Evolutionary conservation across 2,888 invertebrate species (phyloP), one percentile per base, ranked within the genome.

Genomic region (Ophioninae sp.): DNA sequence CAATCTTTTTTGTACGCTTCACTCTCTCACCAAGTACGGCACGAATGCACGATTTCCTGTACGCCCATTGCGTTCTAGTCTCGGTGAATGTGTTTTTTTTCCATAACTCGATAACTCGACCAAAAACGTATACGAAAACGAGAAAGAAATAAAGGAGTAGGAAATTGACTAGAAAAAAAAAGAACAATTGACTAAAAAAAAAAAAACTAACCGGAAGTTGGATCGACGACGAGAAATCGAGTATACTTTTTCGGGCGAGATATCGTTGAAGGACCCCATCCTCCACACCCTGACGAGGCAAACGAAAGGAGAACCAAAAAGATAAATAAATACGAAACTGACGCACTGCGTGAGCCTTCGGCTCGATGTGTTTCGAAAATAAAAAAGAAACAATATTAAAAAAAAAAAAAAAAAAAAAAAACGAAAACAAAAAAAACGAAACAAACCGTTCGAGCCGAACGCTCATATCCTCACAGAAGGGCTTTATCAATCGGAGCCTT

Each of bases 401-500:
- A 0, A 17, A 22, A 44, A 44, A 20, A 23, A 17, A 8, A 44
- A 41, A 44, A 8, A 37, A 13, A 58, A 37, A 17, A 2, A 37
- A 67, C 37, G 37, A 79, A 8, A 41, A 51, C 37, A 51, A 37
- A 64, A 23, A 39, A 64, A 72, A 13, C 37, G 22, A n/a, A 22
- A 44, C 13, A 30, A 59, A 71, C 51, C 39, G 67, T 23, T 59
- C 73, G 75, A 92, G 90, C 88, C 92, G 92, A 91, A 93, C 91
- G 92, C 91, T 89, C 91, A 87, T 89, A 90, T 92, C 93, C 93
- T 93, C 93, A 93, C 93, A 93, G 93, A 92, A 91, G 92, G 93
- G 92, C 92, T 93, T 91, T 90, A 73, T 68, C 22, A 64, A 59
- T 75, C 41, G 87, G 87, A 92, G 93, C 91, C 92, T 93, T 90